phyloP scores from a whole-genome alignment of 1,140 invertebrate genomes.

The Panulirus ornatus region DNA sequence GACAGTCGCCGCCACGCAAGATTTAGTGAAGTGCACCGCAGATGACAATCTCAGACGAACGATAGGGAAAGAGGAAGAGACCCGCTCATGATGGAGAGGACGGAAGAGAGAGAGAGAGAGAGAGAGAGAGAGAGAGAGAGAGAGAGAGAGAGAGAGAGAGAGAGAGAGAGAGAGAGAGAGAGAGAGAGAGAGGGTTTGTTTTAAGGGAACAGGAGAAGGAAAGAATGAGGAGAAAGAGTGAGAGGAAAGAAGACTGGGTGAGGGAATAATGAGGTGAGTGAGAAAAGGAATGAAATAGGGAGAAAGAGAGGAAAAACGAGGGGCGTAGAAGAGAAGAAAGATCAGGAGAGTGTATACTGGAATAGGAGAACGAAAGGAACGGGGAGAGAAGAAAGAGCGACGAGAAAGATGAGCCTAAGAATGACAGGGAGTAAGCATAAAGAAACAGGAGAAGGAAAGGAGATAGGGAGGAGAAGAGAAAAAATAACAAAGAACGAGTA shows the following conservation, averaged over 20 bases:
- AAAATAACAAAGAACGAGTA: no score
- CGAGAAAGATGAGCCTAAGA: no score
- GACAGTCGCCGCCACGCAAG: slow-evolving; percentile 12
- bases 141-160: neutral
- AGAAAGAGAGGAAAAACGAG: neutral
- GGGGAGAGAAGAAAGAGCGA: no score
- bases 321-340: no score
- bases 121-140: neutral
- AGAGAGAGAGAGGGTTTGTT: neutral
- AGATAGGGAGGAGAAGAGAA: no score
- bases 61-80: neutral
- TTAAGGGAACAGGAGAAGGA: no score
- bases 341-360: no score
- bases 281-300: neutral
- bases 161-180: neutral
- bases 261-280: no score
- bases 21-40: slow-evolving; percentile 33
- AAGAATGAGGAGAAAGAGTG: neutral
- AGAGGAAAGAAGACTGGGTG: neutral
- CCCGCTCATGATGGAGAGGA: neutral
- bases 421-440: neutral
- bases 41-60: slow-evolving; percentile 18
- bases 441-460: neutral
- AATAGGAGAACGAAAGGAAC: no score
- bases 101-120: neutral